A percentile compares a stretch with the other conserved stretches of the same genome.
These are phyloP conservation scores for Numenius phaeopus DNA, from an alignment of 2,797 vertebrate genomes.

Conservation along the genomic window DNA sequence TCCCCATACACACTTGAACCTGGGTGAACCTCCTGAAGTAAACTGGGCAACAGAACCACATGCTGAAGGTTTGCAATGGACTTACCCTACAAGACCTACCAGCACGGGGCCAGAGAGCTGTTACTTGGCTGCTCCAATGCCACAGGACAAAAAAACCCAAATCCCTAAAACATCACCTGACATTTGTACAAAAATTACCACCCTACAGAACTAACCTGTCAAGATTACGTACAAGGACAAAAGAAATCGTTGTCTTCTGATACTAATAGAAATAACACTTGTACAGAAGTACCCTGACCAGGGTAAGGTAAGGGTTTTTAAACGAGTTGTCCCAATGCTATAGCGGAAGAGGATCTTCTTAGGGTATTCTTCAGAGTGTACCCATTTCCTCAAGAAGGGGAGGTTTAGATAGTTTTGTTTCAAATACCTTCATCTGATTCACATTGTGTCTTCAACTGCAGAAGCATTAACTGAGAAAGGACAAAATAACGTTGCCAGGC, in stretches of 20 bases:
- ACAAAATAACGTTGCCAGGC: neutral
- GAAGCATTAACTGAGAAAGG: neutral
- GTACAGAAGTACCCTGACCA: neutral
- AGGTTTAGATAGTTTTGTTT: neutral
- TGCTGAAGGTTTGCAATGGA: rapidly evolving
- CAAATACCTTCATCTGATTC: neutral
- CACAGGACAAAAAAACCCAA: neutral
- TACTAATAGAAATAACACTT: neutral
- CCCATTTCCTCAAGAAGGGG: neutral
- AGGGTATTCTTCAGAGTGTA: neutral
- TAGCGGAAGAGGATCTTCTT: neutral
- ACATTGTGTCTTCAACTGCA: neutral
- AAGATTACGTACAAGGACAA: neutral
- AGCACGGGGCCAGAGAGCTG: neutral
- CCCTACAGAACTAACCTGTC: neutral
- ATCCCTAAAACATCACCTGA: neutral
- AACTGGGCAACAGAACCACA: rapidly evolving
- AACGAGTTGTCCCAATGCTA: neutral
- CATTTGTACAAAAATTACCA: neutral
- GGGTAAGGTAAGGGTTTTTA: neutral
- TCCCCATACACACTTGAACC: neutral
- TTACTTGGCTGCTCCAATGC: neutral
- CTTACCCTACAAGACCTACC: neutral
- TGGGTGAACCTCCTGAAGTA: neutral
- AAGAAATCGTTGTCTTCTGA: neutral